Conservation (phyloP, 2,888 invertebrate species). For the Pterobdella sp. region DNA sequence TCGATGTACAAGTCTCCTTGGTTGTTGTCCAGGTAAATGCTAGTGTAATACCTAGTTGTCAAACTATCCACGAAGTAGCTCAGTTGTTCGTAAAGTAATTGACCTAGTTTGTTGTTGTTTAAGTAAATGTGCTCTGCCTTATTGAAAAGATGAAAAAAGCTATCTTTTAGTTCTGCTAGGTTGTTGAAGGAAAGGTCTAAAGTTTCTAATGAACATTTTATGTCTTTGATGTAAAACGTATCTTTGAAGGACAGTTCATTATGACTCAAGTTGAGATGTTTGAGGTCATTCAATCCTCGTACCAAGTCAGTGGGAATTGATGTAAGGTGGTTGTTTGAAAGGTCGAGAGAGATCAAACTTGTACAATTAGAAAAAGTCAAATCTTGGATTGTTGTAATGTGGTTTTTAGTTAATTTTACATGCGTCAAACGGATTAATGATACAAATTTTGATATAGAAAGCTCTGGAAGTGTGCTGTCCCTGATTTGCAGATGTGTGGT, state of each 20-base stretch:
- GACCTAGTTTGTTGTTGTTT: constrained; percentile 9
- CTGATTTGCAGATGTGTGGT: background rate
- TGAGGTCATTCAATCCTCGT: background rate
- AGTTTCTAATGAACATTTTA: background rate
- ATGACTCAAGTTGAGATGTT: constrained; percentile 21
- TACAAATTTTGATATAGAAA: background rate
- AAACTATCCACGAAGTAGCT: constrained; percentile 3
- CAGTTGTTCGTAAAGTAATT: background rate
- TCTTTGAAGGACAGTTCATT: background rate
- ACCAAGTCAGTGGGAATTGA: constrained; percentile 1
- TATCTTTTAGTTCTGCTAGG: constrained; percentile 3
- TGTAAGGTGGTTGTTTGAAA: constrained; percentile 16
- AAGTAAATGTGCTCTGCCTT: background rate
- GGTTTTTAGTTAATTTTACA: background rate
- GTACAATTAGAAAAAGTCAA: background rate
- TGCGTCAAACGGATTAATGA: background rate
- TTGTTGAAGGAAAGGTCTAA: constrained; percentile 20
- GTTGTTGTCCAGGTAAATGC: constrained; percentile 16
- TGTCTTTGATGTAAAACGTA: background rate
- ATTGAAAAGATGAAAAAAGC: constrained; percentile 1
- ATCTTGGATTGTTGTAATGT: background rate
- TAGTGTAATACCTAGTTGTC: background rate
- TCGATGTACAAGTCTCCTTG: background rate
- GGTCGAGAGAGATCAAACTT: constrained; percentile 1
- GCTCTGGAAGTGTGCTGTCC: background rate